Evolutionary conservation across 2,797 vertebrate genomes (phyloP), one percentile per base, ranked within the genome.

Genomic region (Silurus aristotelis): DNA sequence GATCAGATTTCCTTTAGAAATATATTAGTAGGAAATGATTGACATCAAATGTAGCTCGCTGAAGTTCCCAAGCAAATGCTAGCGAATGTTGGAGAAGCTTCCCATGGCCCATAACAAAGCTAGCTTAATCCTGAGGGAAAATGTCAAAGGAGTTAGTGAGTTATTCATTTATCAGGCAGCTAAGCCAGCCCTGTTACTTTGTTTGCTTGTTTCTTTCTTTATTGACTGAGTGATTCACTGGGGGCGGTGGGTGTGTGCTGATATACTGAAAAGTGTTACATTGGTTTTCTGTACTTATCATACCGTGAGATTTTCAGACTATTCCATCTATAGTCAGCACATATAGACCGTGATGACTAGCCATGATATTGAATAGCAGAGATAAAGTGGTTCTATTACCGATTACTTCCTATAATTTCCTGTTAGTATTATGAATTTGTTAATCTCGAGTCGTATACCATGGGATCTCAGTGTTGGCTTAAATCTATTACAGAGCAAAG

Each of bases 141-240:
- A 66, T 80, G 61, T 64, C 61, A 66, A 52, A 64, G 14, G 43
- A 78, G 55, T 60, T 19, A 43, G n/a, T 66, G 61, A 43, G 75
- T 60, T 61, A 56, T 56, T 77, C 25, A 60, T 48, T 56, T 43
- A 82, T 60, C 81, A 71, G 55, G 71, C 52, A 58, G 25, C 60
- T 56, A n/a, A 67, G 48, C n/a, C 25, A 70, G 64, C 77, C 58
- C 48, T 25, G 60, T 80, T 80, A 80, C 22, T 48, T 64, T 80
- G 38, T 48, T 80, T 64, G 58, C 58, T 43, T 79, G 13, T 25
- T 64, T 48, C 77, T 80, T 64, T 64, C 38, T 63, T 46, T 64
- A 64, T 25, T 48, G 13, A 64, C 9, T 46, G 38, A 80, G 22
- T 48, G 38, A 25, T 80, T 48, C 46, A 46, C 58, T 79, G 12